phyloP scores from a whole-genome alignment of 92 coral and sea anemone species.

The Muricea muricata region DNA sequence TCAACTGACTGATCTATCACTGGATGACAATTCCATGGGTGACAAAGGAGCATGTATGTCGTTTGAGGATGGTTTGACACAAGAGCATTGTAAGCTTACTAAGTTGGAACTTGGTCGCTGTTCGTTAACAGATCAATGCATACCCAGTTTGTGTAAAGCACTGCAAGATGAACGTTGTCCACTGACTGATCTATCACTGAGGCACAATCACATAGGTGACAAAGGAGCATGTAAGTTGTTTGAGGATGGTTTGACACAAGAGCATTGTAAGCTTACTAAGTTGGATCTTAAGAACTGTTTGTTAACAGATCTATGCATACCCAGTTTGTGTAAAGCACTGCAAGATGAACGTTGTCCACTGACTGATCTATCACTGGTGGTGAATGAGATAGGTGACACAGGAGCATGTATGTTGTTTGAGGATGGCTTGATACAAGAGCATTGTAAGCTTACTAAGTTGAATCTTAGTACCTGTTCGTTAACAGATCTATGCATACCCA shows the following conservation, averaged over 20 bases:
- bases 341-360: conserved; percentile 30
- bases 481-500: conserved; percentile 18
- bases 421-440: neutral
- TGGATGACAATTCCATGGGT: neutral
- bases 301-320: neutral
- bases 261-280: conserved; percentile 22
- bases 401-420: conserved; percentile 24
- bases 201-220: neutral
- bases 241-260: conserved; percentile 5
- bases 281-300: neutral
- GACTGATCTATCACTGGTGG: neutral
- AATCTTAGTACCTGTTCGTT: neutral
- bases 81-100: neutral
- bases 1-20: neutral
- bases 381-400: neutral
- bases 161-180: neutral
- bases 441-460: conserved; percentile 42
- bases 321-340: neutral
- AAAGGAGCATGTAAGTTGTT: conserved; percentile 19
- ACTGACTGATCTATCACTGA: conserved; percentile 14
- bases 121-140: neutral
- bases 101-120: neutral
- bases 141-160: neutral
- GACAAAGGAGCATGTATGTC: neutral
- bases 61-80: neutral